Percentiles rank a stretch among this genome's conserved stretches.
Conservation (phyloP, 37 sponge, comb jelly and placozoan species). For the Hormiphora californensis region DNA sequence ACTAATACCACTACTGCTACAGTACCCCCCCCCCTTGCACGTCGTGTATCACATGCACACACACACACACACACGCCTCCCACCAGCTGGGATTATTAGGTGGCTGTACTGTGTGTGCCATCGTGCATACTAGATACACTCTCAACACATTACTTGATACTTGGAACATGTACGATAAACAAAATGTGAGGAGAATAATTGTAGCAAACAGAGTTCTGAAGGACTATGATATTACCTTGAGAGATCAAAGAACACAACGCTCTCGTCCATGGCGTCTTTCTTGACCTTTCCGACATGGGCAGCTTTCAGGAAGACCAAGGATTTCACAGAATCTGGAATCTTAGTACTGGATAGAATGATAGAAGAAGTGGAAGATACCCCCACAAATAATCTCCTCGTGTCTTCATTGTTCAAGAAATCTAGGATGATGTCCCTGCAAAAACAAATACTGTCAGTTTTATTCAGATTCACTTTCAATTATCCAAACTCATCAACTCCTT, state of each 20-base stretch:
- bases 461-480: not conserved
- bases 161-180: no score
- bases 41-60: no score
- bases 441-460: no score
- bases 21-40: no score
- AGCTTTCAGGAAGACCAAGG: constrained; percentile 77
- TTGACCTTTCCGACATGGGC: constrained; percentile 72
- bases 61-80: no score
- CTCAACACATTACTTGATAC: no score
- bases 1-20: no score
- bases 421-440: constrained; percentile 63
- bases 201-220: no score
- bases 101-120: no score
- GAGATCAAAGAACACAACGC: constrained; percentile 69
- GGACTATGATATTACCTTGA: not conserved
- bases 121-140: no score
- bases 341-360: not conserved
- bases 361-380: not conserved
- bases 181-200: no score
- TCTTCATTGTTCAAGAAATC: constrained; percentile 79
- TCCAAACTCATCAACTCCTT: not conserved
- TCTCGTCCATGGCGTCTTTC: constrained; percentile 67
- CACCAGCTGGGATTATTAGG: no score
- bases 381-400: constrained; percentile 34
- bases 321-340: constrained; percentile 56